Base-by-base conservation (phyloP, 2,888 invertebrate species). In the Lottia scabra region DNA sequence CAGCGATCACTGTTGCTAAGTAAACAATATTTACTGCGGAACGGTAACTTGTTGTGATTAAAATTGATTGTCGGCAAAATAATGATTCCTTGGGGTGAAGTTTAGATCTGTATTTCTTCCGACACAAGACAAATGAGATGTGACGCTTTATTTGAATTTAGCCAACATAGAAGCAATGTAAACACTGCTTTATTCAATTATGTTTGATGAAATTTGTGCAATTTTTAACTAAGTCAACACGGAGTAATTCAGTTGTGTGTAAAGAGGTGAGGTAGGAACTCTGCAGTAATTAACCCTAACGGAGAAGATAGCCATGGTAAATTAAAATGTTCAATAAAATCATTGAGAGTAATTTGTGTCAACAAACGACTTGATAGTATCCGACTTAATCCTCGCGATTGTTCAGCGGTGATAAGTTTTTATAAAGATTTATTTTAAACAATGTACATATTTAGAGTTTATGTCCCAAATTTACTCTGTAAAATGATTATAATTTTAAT, bases 151-250 rank as follows among this genome's bases (percentile, higher is more conserved):
- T 81, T 81, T 83, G 81, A 75, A 74, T 75, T 80, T 77, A 73
- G 74, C 69, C 19, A 46, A 63, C 62, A 67, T 68, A 62, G 44
- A 62, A 63, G 70, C 76, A 78, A 78, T 79, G 79, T 78, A 84
- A 84, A 84, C 80, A 83, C 63, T 30, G 69, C 75, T 77, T 82
- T 79, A 82, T 84, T 83, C 83, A 82, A 83, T 83, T 83, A 83
- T 77, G 76, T 79, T 79, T 79, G 81, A 82, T 82, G 83, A 80
- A 81, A 81, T 83, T 81, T 81, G 81, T 79, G 81, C 80, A 81
- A 81, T 78, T 80, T 79, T 77, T 78, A 78, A 75, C 75, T 73
- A 66, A 69, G 81, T 81, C 76, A 82, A 81, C 77, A 83, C 48
- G 67, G 66, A 72, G 73, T 78, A 80, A 82, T 82, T 82, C 80